Conservation (phyloP, 1,140 invertebrate species). For the Ips nitidus region DNA sequence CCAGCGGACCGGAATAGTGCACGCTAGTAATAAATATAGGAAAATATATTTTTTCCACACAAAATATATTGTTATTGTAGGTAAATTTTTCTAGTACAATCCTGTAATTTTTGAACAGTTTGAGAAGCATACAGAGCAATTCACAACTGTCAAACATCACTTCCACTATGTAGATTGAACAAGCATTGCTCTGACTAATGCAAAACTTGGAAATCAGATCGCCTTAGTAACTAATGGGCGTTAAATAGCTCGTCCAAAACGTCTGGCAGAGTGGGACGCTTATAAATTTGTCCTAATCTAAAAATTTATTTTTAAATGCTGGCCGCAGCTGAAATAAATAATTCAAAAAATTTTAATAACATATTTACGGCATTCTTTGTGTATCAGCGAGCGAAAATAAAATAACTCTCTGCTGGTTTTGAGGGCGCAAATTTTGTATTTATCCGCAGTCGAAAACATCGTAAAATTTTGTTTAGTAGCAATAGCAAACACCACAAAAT, state of each 20-base stretch:
- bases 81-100: neutral
- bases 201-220: neutral
- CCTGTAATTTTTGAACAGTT: neutral
- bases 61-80: neutral
- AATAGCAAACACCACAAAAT: too few species aligned
- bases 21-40: neutral
- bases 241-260: neutral
- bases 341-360: neutral
- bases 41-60: neutral
- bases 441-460: too few species aligned
- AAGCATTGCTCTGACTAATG: neutral
- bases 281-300: neutral
- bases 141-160: neutral
- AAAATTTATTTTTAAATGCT: slow-evolving; percentile 1
- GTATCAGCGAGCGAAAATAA: neutral
- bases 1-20: slow-evolving; percentile 7
- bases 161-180: neutral
- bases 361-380: neutral
- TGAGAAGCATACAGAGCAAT: neutral
- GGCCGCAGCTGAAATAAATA: neutral
- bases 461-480: too few species aligned
- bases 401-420: neutral
- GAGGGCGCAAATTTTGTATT: too few species aligned
- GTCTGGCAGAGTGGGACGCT: neutral
- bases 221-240: neutral